Base-by-base conservation (phyloP, 1,140 invertebrate species). In the Rhagoletis pomonella region DNA sequence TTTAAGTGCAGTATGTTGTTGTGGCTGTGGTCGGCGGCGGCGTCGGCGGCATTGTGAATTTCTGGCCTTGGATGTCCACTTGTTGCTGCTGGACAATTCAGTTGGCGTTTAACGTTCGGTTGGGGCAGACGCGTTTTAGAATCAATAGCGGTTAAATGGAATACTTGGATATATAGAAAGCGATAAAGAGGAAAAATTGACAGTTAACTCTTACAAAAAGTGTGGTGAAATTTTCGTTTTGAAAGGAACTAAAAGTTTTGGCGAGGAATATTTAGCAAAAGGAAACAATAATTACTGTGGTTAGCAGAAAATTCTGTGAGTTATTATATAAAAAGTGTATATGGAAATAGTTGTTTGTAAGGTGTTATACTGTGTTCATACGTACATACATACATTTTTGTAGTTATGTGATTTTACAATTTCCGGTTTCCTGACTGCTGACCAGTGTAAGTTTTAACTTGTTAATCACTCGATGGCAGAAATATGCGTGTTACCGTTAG, bases 401-500 rank as follows among this genome's bases (percentile, higher is more conserved):
- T 50, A 2, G 47, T 44, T 55, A 7, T 81, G 73, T 81, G 4
- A n/a, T 55, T 55, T 81, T n/a, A 55, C 19, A 81, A 81, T 81
- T 81, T 81, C 73, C 73, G 73, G 73, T 81, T 81, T 81, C 73
- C 73, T 81, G 44, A 42, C 44, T 73, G 47, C 7, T 81, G 17
- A 17, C 1, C 47, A 81, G 73, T 81, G 47, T 81, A 17, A 55
- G 73, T 81, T 50, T 81, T 44, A 50, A 81, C 73, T 81, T 81
- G 73, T 81, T 81, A 55, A 81, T 81, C 47, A 81, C 47, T 81
- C 42, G 73, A 55, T 77, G 42, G 73, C 19, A 81, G 73, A 81
- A 81, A 81, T 81, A 81, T 81, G 73, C 73, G 73, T 81, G 44
- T 19, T 81, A 81, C 73, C 73, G 73, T 81, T 81, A 81, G 73